Evolutionary conservation across 2,797 vertebrate species (phyloP).

Genomic region (Emys orbicularis): DNA sequence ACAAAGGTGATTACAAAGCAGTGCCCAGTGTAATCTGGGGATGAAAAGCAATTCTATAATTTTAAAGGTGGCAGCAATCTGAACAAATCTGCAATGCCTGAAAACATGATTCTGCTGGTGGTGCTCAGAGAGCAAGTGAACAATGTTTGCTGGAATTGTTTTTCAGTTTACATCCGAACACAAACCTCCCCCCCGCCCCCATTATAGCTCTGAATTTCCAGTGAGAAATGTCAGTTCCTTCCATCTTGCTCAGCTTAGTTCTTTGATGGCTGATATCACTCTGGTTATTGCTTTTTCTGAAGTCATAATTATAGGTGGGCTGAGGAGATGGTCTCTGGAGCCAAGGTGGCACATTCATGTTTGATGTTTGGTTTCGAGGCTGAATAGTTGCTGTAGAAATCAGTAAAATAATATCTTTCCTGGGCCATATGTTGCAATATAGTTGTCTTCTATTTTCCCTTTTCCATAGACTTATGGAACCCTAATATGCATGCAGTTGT

Average conservation of each 20-base stretch:
- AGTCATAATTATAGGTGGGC: background rate
- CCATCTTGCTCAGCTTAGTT: background rate
- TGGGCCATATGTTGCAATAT: background rate
- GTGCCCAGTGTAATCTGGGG: accelerated
- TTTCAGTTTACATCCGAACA: background rate
- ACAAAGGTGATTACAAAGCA: background rate
- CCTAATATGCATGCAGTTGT: conserved; percentile 5
- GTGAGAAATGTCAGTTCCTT: background rate
- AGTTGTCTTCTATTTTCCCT: background rate
- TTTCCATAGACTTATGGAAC: background rate
- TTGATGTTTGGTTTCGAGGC: background rate
- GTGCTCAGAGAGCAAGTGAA: accelerated
- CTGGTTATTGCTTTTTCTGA: background rate
- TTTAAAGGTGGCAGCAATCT: background rate
- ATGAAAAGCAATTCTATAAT: background rate
- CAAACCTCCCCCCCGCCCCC: background rate
- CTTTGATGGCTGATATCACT: background rate
- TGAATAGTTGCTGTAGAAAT: background rate
- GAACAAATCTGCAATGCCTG: background rate
- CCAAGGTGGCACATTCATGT: background rate
- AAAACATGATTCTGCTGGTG: background rate
- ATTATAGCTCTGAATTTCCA: background rate
- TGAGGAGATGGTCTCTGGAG: background rate
- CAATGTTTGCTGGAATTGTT: background rate
- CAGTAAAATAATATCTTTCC: background rate